Evolutionary conservation across 2,113 vertebrate species (phyloP), one percentile per base, ranked within the genome.

Genomic region (Campylomormyrus numenius): DNA sequence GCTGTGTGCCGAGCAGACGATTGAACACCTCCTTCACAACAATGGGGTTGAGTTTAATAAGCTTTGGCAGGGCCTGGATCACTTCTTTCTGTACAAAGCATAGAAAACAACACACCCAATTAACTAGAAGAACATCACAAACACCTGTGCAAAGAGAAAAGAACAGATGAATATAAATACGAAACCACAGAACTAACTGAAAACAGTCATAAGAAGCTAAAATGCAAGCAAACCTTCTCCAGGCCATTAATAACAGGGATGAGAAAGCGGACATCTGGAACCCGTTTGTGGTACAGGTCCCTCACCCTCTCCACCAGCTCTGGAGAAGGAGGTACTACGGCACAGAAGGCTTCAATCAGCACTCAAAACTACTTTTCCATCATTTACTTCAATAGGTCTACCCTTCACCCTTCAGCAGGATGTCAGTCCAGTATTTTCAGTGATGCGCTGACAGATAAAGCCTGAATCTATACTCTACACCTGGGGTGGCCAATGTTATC

Each of bases 1-100:
- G 98, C 93, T 99, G 98, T 0, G 98, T 98, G 87, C 98, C 98
- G 91, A 99, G 92, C 4, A 99, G 96, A 3, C 98, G 96, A 93
- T 99, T 99, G 95, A 99, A 99, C 2, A 99, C 98, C 91, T 99
- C 98, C 93, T 99, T 99, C 91, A 99, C 98, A n/a, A 99, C 98
- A 0, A 98, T 97, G 3, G 98, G 98, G 94, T 99, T 99, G 87
- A 99, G 97, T 50, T 99, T 99, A 95, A 99, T 99, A 86, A 99
- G 97, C 58, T 99, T 98, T 1, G 98, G 98, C 5, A 99, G 94
- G 1, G 98, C 98, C 94, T 97, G 98, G 91, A 98, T 97, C 90
- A 99, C 98, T 92, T 99, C 98, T 84, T 96, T 97, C 98, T 99
- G 91, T 13, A 70, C 0, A 62, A 91, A 4, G 80, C 35, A 52